These are phyloP conservation scores for Philonicus albiceps DNA, from an alignment of 2,888 invertebrate species.

Conservation along the genomic window DNA sequence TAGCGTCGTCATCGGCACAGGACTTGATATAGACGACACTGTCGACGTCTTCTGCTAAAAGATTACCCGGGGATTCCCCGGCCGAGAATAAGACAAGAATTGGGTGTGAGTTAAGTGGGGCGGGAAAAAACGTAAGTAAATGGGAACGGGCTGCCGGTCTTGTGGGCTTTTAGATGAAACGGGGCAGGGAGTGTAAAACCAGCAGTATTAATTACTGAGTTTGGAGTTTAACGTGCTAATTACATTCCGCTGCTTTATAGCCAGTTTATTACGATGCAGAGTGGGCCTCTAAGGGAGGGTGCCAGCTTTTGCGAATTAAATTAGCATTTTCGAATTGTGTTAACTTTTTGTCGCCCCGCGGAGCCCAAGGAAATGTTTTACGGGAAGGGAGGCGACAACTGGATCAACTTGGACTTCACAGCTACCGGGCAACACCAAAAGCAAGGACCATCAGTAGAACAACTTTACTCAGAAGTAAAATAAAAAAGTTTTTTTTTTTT, in stretches of 20 bases:
- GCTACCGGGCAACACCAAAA: not conserved
- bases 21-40: not conserved
- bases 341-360: not conserved
- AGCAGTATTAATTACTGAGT: slow-evolving; percentile 31
- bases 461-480: not conserved
- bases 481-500: not conserved
- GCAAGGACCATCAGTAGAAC: not conserved
- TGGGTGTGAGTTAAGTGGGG: not conserved
- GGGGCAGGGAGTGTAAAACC: slow-evolving; percentile 5
- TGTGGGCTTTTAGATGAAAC: not conserved
- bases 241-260: slow-evolving; percentile 18
- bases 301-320: not conserved
- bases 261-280: not conserved
- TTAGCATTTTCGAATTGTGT: slow-evolving; percentile 24
- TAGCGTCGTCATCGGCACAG: not conserved
- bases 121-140: slow-evolving; percentile 8
- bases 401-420: not conserved
- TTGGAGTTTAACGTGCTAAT: slow-evolving; percentile 38
- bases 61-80: slow-evolving; percentile 10
- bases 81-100: not conserved
- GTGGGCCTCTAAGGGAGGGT: not conserved
- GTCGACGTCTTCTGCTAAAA: slow-evolving; percentile 10
- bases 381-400: not conserved
- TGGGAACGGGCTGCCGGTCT: not conserved
- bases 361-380: not conserved